phyloP scores from a whole-genome alignment of 2,113 vertebrate species.

The Pyrgilauda ruficollis region DNA sequence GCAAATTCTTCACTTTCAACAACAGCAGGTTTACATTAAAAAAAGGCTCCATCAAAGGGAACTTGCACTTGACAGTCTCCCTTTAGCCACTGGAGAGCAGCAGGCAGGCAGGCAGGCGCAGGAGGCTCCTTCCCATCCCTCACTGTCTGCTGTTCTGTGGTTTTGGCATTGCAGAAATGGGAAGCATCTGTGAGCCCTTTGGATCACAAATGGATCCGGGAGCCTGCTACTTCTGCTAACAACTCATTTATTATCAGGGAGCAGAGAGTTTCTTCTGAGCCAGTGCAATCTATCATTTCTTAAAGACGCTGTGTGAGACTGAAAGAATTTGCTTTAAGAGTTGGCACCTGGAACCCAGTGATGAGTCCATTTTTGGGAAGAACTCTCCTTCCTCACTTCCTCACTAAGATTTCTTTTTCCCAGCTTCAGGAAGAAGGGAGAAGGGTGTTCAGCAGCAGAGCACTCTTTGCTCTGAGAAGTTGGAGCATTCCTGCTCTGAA shows the following conservation, averaged over 20 bases:
- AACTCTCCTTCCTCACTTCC: neutral
- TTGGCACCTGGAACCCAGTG: neutral
- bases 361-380: neutral
- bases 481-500: neutral
- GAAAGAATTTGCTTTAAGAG: slow-evolving; percentile 28
- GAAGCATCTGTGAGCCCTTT: slow-evolving; percentile 69
- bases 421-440: neutral
- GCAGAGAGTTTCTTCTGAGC: slow-evolving; percentile 18
- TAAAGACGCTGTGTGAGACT: slow-evolving; percentile 27
- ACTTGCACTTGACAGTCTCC: neutral
- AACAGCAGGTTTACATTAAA: neutral
- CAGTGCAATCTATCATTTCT: slow-evolving; percentile 46
- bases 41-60: neutral
- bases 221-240: slow-evolving; percentile 59
- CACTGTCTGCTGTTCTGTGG: neutral
- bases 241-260: slow-evolving; percentile 64
- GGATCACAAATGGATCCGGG: slow-evolving; percentile 55
- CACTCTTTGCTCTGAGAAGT: neutral
- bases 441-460: neutral
- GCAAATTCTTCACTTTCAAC: neutral
- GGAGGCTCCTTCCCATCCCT: neutral
- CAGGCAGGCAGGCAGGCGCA: neutral
- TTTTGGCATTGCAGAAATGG: slow-evolving; percentile 44
- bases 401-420: neutral
- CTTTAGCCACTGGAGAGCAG: slow-evolving; percentile 27